Percentiles rank a stretch among this genome's conserved stretches.
These are phyloP conservation scores for Laticauda colubrina DNA, from an alignment of 2,113 vertebrate species.

Conservation along the genomic window DNA sequence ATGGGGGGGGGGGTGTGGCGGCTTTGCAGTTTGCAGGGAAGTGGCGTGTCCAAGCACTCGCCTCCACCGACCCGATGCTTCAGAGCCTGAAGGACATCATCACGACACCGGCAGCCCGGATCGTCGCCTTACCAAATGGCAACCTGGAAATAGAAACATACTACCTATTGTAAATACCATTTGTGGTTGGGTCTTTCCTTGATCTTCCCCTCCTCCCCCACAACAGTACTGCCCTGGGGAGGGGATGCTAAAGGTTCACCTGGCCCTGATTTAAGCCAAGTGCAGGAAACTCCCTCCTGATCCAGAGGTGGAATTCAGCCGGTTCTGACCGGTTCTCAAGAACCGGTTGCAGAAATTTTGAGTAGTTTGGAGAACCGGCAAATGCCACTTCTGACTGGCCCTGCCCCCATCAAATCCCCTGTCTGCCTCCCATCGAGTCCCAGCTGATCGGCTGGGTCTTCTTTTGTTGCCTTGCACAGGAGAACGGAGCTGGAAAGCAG, in stretches of 20 bases:
- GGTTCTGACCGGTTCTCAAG: too few relatives aligned
- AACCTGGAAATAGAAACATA: neutral
- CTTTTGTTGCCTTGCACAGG: too few relatives aligned
- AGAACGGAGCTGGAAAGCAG: too few relatives aligned
- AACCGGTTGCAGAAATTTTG: too few relatives aligned
- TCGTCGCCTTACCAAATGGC: neutral
- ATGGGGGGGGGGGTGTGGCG: fast-evolving
- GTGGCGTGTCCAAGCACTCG: neutral
- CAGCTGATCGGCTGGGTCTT: too few relatives aligned
- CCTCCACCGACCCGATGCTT: neutral
- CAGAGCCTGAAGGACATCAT: neutral
- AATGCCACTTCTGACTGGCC: too few relatives aligned
- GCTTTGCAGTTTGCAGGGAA: conserved; percentile 6
- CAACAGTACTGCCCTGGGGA: neutral
- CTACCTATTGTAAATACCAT: conserved; percentile 4
- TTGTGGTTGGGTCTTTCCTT: neutral
- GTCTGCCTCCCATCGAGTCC: too few relatives aligned
- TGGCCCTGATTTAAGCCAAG: neutral
- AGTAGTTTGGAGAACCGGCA: too few relatives aligned
- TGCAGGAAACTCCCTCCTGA: neutral
- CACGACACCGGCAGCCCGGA: neutral
- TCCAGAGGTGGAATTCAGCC: too few relatives aligned
- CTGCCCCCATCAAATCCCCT: too few relatives aligned
- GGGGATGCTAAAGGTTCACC: neutral
- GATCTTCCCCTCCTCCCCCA: neutral